These are phyloP conservation scores for Cinclus cinclus DNA, from an alignment of 2,113 vertebrate species.

Conservation along the genomic window DNA sequence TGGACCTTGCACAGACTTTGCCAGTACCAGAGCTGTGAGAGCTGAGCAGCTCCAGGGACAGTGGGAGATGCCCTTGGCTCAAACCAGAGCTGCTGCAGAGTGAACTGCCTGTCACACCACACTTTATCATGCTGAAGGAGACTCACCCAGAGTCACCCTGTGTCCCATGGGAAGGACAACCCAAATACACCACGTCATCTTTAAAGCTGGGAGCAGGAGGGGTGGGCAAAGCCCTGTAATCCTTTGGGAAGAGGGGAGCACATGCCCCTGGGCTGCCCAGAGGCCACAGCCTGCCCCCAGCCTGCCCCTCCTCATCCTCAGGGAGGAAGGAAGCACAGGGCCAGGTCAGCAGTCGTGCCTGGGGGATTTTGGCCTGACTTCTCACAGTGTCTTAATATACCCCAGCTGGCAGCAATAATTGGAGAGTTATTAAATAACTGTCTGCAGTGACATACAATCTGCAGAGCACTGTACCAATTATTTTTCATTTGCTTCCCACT, in stretches of 20 bases:
- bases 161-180: neutral
- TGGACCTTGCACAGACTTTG: neutral
- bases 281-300: neutral
- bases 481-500: conserved; percentile 44
- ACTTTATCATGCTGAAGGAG: neutral
- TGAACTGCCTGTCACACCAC: neutral
- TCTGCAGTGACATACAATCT: conserved; percentile 52
- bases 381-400: conserved; percentile 6
- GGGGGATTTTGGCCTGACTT: conserved; percentile 31
- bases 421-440: conserved; percentile 60
- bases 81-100: neutral
- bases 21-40: neutral
- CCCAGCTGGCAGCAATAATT: conserved; percentile 58
- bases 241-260: neutral
- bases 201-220: neutral
- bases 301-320: neutral
- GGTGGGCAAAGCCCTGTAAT: neutral
- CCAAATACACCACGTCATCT: neutral
- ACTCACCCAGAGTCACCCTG: accelerated
- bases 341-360: neutral
- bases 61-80: neutral
- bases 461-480: conserved; percentile 41
- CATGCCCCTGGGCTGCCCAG: neutral
- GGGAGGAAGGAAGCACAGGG: neutral
- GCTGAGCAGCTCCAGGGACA: neutral